phyloP scores from a whole-genome alignment of 1,140 invertebrate species.

The Zaprionus davidi region DNA sequence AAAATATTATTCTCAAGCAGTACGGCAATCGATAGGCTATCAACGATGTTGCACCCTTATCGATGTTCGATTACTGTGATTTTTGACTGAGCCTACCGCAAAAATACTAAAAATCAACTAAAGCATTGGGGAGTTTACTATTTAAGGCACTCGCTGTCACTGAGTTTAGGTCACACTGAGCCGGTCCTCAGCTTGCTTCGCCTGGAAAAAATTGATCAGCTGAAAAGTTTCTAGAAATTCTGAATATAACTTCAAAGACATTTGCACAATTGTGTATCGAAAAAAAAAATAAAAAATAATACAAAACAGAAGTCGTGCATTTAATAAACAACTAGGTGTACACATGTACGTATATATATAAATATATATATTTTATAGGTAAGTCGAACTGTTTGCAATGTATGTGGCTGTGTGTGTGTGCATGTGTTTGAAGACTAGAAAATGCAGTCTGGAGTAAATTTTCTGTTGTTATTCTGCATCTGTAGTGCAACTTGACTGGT shows the following conservation, averaged over 20 bases:
- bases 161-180: conserved; percentile 42
- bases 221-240: conserved; percentile 45
- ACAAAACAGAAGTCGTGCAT: conserved; percentile 14
- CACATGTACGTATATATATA: conserved; percentile 15
- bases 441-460: conserved; percentile 10
- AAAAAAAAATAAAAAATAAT: conserved; percentile 17
- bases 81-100: conserved; percentile 10
- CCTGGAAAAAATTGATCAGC: conserved; percentile 51
- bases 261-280: conserved; percentile 12
- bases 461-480: conserved; percentile 7
- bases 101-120: conserved; percentile 20
- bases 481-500: conserved; percentile 12
- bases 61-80: neutral
- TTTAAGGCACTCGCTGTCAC: conserved; percentile 29
- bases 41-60: neutral
- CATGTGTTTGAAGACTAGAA: conserved; percentile 16
- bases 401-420: conserved; percentile 3
- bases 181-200: conserved; percentile 46
- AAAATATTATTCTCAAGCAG: too few relatives aligned
- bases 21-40: too few relatives aligned
- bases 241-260: conserved; percentile 44
- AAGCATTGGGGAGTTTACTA: conserved; percentile 13
- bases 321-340: conserved; percentile 21
- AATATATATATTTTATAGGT: conserved; percentile 35
- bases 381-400: conserved; percentile 14